phyloP scores from a whole-genome alignment of 2,797 vertebrate species.

The Sebastolobus alascanus region DNA sequence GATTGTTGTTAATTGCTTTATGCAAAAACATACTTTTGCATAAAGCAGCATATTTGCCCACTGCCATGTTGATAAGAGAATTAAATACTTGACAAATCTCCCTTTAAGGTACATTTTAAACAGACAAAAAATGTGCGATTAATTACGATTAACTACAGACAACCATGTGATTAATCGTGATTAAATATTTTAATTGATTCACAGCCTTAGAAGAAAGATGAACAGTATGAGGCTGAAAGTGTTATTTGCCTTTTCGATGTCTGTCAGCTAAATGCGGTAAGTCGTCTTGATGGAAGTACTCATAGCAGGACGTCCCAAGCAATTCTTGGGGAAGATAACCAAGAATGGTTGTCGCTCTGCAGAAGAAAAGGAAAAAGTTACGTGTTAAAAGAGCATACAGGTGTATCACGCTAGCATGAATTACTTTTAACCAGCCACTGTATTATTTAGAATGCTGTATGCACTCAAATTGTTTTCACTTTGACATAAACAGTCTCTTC shows the following conservation, averaged over 20 bases:
- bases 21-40: too few relatives aligned
- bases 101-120: too few relatives aligned
- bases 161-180: too few relatives aligned
- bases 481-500: background rate
- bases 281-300: slow-evolving; percentile 97
- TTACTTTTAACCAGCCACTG: background rate
- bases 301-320: slow-evolving; percentile 96
- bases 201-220: background rate
- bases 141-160: too few relatives aligned
- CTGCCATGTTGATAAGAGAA: too few relatives aligned
- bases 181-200: too few relatives aligned
- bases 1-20: too few relatives aligned
- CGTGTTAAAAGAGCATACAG: background rate
- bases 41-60: too few relatives aligned
- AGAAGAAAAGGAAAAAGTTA: background rate
- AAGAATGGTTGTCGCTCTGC: slow-evolving; percentile 93
- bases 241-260: slow-evolving; percentile 90
- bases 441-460: background rate
- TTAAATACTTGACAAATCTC: too few relatives aligned
- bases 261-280: slow-evolving; percentile 91
- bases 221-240: background rate
- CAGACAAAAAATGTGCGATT: too few relatives aligned
- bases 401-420: background rate
- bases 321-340: slow-evolving; percentile 97
- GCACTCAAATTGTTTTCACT: background rate